Evolutionary conservation across 2,113 vertebrate genomes (phyloP).

Genomic region (Sorex fumeus): DNA sequence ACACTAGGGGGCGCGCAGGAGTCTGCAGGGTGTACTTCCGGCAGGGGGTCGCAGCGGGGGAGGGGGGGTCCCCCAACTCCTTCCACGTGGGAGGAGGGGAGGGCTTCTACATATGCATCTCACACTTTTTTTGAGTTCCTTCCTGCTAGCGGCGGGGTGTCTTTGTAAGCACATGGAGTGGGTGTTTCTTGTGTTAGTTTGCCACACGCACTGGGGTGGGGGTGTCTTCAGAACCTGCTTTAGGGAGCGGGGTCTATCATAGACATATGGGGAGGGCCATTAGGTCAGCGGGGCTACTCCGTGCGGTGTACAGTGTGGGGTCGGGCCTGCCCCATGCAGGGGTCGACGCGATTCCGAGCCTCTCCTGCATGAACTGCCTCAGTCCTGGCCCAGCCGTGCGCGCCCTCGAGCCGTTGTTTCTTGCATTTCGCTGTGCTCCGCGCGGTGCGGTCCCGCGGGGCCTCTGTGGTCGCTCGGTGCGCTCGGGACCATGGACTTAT

Average conservation of each 20-base stretch:
- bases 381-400: background rate
- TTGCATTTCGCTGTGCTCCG: constrained; percentile 49
- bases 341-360: background rate
- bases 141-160: background rate
- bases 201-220: background rate
- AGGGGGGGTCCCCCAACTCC: background rate
- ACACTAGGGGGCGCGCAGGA: background rate
- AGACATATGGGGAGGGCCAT: background rate
- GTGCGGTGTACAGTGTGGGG: background rate
- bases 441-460: background rate
- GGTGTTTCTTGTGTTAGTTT: background rate
- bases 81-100: background rate
- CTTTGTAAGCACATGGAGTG: background rate
- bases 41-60: background rate
- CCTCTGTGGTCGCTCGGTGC: background rate
- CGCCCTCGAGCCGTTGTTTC: background rate
- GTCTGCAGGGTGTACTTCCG: too few species aligned
- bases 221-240: background rate
- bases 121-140: background rate
- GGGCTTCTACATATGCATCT: background rate
- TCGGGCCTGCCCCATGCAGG: background rate
- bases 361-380: background rate
- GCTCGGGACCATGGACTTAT: constrained; percentile 43
- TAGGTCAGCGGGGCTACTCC: rapidly evolving
- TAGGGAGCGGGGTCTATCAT: too few species aligned